phyloP scores from a whole-genome alignment of 2,113 vertebrate genomes.

The Pituophis catenifer region DNA sequence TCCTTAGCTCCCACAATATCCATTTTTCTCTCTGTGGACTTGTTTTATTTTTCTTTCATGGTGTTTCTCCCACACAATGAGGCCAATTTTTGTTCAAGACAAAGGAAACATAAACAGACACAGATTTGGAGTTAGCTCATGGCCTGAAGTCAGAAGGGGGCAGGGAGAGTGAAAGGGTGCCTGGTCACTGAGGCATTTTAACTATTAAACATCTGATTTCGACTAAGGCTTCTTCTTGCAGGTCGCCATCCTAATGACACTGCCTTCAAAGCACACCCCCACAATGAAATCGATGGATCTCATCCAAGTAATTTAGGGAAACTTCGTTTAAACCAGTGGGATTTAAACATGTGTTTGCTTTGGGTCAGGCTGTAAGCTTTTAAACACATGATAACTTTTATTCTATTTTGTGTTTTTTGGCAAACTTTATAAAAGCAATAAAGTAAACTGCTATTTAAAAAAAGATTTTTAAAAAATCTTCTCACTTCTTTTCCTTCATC shows the following conservation, averaged over 20 bases:
- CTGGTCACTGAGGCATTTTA: background rate
- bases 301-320: background rate
- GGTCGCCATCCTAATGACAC: background rate
- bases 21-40: conserved; percentile 75
- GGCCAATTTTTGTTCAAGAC: conserved; percentile 80
- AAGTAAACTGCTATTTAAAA: background rate
- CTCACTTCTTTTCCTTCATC: background rate
- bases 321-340: background rate
- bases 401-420: background rate
- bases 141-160: conserved; percentile 43
- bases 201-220: background rate
- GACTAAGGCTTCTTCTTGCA: background rate
- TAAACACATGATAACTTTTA: background rate
- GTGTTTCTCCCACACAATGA: conserved; percentile 84
- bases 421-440: background rate
- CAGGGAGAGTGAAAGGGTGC: background rate
- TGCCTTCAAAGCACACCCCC: background rate
- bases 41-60: conserved; percentile 76
- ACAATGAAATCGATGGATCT: background rate
- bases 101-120: conserved; percentile 77
- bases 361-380: background rate
- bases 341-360: background rate
- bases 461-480: background rate
- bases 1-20: conserved; percentile 75
- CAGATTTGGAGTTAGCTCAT: conserved; percentile 63